Conservation (phyloP, 1,140 invertebrate species). For the Drosophila elegans region DNA sequence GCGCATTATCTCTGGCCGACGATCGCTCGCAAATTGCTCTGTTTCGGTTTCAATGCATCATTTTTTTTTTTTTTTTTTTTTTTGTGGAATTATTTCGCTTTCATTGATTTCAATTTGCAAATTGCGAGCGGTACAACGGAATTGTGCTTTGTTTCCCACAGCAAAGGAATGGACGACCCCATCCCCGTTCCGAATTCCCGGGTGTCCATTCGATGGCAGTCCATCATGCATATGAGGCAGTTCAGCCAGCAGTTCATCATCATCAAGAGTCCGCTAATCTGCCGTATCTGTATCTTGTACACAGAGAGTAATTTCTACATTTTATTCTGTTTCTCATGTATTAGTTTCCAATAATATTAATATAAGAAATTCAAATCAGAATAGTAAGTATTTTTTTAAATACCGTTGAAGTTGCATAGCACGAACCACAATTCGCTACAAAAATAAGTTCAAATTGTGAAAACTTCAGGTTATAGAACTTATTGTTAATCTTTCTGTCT, state of each 20-base stretch:
- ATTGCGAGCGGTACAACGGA: slow-evolving; percentile 58
- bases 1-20: slow-evolving; percentile 29
- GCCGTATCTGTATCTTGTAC: slow-evolving; percentile 11
- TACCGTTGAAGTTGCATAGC: too few species aligned
- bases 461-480: too few species aligned
- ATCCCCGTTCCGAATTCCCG: slow-evolving; percentile 15
- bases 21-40: slow-evolving; percentile 30
- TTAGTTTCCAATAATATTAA: too few species aligned
- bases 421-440: too few species aligned
- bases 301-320: not conserved
- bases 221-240: slow-evolving; percentile 13
- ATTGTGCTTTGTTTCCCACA: slow-evolving; percentile 54
- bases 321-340: too few species aligned
- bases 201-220: slow-evolving; percentile 14
- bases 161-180: slow-evolving; percentile 49
- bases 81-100: slow-evolving; percentile 47
- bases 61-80: slow-evolving; percentile 41
- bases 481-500: too few species aligned
- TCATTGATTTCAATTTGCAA: slow-evolving; percentile 80
- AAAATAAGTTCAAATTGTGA: too few species aligned
- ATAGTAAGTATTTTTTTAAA: too few species aligned
- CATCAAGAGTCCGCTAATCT: slow-evolving; percentile 44
- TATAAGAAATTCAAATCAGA: not conserved
- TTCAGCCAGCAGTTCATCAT: slow-evolving; percentile 44
- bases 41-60: slow-evolving; percentile 13